Conservation (phyloP, 2,888 invertebrate genomes). For the Alloplasta piceator region DNA sequence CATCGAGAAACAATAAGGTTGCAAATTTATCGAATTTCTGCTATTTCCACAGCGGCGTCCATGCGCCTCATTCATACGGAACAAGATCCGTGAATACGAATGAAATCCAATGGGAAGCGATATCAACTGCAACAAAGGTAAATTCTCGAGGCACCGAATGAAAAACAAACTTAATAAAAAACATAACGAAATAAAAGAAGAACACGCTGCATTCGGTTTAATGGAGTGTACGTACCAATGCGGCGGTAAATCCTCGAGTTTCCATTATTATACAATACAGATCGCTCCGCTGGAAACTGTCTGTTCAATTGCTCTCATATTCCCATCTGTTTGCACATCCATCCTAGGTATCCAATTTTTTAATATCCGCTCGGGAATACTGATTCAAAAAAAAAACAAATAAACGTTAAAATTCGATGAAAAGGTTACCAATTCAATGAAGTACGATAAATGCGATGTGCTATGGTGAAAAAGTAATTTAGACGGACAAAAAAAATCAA, state of each 20-base stretch:
- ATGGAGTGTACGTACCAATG: constrained; percentile 56
- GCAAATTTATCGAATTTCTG: constrained; percentile 25
- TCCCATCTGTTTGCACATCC: constrained; percentile 40
- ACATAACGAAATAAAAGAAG: constrained; percentile 21
- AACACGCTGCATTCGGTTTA: constrained; percentile 54
- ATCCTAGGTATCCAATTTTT: constrained; percentile 4
- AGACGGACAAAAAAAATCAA: no score
- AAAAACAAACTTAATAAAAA: constrained; percentile 23
- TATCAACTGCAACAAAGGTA: constrained; percentile 62
- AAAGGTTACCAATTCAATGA: no score
- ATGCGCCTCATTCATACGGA: no score
- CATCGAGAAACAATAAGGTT: constrained; percentile 3
- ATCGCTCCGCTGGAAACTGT: constrained; percentile 59
- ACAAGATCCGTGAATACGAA: constrained; percentile 9
- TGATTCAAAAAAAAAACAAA: constrained; percentile 15
- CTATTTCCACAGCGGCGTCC: not conserved
- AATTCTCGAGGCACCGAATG: constrained; percentile 51
- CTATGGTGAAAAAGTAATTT: no score
- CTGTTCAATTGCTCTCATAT: constrained; percentile 57
- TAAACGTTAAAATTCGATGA: no score
- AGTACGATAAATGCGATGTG: no score
- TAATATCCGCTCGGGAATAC: constrained; percentile 40
- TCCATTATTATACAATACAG: no score
- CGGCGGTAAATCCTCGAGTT: constrained; percentile 56
- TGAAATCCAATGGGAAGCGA: constrained; percentile 33